Evolutionary conservation across 2,888 invertebrate species (phyloP).

Genomic region (Drosophila leonis): DNA sequence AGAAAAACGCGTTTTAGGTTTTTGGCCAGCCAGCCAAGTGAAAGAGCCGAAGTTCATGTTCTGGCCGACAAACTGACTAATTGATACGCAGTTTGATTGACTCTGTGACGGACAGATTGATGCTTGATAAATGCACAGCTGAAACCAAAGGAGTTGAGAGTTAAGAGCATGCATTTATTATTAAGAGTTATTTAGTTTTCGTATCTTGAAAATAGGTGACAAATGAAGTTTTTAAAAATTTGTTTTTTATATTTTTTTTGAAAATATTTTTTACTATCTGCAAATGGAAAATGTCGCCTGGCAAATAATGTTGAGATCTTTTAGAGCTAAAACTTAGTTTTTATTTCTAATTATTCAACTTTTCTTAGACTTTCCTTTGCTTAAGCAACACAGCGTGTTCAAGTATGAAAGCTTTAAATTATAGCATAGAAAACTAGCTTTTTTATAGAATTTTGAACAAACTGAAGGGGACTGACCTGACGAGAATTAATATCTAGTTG

Average conservation of each 20-base stretch:
- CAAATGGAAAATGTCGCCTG: background rate
- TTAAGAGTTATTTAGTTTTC: background rate
- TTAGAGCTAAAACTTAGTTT: background rate
- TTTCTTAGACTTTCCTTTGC: no score
- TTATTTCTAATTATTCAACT: no score
- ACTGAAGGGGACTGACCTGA: no score
- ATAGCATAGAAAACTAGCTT: no score
- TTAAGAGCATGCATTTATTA: background rate
- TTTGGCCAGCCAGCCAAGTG: background rate
- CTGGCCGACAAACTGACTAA: background rate
- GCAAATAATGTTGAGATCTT: background rate
- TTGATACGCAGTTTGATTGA: background rate
- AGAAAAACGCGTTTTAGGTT: constrained; percentile 52
- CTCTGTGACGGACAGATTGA: background rate
- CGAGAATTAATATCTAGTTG: no score
- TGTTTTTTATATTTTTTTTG: background rate
- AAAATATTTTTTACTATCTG: background rate
- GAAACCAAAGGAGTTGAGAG: background rate
- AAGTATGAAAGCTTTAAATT: no score
- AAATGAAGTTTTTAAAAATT: background rate
- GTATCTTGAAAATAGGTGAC: background rate
- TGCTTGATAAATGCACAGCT: background rate
- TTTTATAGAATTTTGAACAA: no score
- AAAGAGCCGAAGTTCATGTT: background rate
- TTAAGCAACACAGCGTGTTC: no score